Evolutionary conservation across 2,888 invertebrate genomes (phyloP).

Genomic region (Drosophila multiciliata): DNA sequence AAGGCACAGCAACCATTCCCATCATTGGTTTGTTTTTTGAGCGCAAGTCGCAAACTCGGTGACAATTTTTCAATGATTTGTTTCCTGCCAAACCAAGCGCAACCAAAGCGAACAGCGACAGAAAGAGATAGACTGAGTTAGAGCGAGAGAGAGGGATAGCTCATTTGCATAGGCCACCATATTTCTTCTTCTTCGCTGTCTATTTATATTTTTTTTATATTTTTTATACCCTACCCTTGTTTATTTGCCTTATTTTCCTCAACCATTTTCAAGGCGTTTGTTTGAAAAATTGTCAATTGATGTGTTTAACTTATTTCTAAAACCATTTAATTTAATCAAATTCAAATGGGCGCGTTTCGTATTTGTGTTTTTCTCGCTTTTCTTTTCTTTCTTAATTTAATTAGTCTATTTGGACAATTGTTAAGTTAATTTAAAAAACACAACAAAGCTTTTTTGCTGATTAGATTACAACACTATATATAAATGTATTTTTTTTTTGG

Average conservation of each 20-base stretch:
- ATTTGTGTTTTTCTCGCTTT: conserved; percentile 7
- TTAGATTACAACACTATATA: too few species aligned
- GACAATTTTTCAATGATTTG: conserved; percentile 84
- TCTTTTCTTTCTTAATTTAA: background rate
- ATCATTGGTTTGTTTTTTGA: conserved; percentile 35
- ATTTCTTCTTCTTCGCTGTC: conserved; percentile 27
- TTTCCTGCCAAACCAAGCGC: conserved; percentile 42
- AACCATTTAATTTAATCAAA: conserved; percentile 58
- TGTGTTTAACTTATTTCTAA: conserved; percentile 49
- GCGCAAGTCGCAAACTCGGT: conserved; percentile 72
- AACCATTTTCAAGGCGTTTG: background rate
- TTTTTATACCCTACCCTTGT: background rate
- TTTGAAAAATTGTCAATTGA: conserved; percentile 56
- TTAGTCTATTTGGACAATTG: background rate
- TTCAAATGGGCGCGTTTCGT: conserved; percentile 55
- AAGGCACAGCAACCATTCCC: background rate
- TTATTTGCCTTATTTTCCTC: background rate
- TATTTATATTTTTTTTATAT: background rate
- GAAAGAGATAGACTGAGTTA: conserved; percentile 10
- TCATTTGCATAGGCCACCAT: conserved; percentile 82
- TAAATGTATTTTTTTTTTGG: too few species aligned
- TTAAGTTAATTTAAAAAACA: background rate
- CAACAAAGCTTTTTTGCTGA: conserved; percentile 3
- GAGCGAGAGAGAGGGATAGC: background rate
- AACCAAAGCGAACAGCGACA: conserved; percentile 17